Percentiles rank a stretch among this genome's conserved stretches.
phyloP scores from a whole-genome alignment of 2,888 invertebrate species.

The Cecidostiba fungosa region DNA sequence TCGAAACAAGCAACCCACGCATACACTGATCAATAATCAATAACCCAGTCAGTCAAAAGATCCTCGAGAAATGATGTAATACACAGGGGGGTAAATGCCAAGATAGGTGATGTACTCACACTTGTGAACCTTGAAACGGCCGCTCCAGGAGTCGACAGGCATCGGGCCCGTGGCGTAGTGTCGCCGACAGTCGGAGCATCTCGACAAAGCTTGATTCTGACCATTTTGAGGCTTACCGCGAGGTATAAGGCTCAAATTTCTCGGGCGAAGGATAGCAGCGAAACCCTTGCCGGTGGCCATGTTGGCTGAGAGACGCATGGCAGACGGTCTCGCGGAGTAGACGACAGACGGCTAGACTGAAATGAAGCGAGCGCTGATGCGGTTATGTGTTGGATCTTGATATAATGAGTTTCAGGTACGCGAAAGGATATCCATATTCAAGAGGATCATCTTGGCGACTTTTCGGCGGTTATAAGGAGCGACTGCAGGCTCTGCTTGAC shows the following conservation, averaged over 20 bases:
- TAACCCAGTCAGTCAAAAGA: constrained; percentile 27
- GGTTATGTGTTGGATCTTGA: background rate
- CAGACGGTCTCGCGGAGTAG: background rate
- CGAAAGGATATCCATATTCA: background rate
- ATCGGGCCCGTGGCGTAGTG: constrained; percentile 67
- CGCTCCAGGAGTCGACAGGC: constrained; percentile 68
- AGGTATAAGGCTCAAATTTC: constrained; percentile 75
- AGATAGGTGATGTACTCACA: constrained; percentile 68
- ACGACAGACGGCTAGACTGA: background rate
- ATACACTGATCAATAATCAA: background rate
- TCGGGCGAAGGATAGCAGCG: constrained; percentile 76
- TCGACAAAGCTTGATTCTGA: background rate
- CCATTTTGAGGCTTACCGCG: constrained; percentile 67
- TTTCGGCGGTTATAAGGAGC: background rate
- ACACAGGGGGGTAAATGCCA: constrained; percentile 19
- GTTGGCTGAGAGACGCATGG: constrained; percentile 75
- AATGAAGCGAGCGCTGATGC: background rate
- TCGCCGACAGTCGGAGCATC: constrained; percentile 70
- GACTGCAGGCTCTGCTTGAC: background rate
- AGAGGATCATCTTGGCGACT: background rate
- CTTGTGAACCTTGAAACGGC: constrained; percentile 70
- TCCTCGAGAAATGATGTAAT: constrained; percentile 74
- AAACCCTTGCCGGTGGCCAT: constrained; percentile 80
- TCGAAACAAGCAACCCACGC: background rate
- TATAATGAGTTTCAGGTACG: background rate